These are phyloP conservation scores for Glossosoma conforme DNA, from an alignment of 1,140 invertebrate species.

Conservation along the genomic window DNA sequence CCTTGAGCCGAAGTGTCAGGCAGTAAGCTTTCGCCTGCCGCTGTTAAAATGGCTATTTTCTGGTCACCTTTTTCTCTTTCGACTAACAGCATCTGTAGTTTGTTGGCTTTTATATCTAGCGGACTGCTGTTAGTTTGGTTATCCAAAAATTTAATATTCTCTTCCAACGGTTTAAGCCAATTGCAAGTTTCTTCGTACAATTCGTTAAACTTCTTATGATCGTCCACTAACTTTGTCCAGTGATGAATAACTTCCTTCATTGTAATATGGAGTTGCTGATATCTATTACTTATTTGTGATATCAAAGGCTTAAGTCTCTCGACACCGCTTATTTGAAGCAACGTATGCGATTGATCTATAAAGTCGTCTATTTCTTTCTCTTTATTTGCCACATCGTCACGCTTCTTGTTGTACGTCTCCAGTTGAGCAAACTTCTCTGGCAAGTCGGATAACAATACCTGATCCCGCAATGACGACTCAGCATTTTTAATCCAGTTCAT, in stretches of 20 bases:
- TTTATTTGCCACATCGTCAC: slow-evolving; percentile 68
- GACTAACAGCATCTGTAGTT: slow-evolving; percentile 69
- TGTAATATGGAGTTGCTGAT: slow-evolving; percentile 75
- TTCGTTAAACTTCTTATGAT: slow-evolving; percentile 77
- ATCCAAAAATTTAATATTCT: slow-evolving; percentile 61
- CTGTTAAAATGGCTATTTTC: slow-evolving; percentile 65
- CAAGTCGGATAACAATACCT: slow-evolving; percentile 74
- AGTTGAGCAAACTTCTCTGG: slow-evolving; percentile 75
- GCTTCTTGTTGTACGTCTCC: slow-evolving; percentile 65
- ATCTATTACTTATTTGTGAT: slow-evolving; percentile 84
- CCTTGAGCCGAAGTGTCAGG: slow-evolving; percentile 88
- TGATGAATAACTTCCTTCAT: slow-evolving; percentile 86
- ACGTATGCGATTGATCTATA: slow-evolving; percentile 81
- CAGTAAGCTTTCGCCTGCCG: slow-evolving; percentile 78
- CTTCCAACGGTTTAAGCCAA: slow-evolving; percentile 75
- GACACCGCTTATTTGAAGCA: slow-evolving; percentile 78
- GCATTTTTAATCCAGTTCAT: slow-evolving; percentile 80
- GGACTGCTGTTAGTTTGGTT: slow-evolving; percentile 56
- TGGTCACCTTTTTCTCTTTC: slow-evolving; percentile 81
- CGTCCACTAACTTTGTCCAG: slow-evolving; percentile 79
- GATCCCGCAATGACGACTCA: slow-evolving; percentile 79
- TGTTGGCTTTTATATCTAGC: slow-evolving; percentile 48
- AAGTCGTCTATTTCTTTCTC: slow-evolving; percentile 84
- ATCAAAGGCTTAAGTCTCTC: slow-evolving; percentile 84
- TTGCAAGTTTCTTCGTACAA: slow-evolving; percentile 68